phyloP scores from a whole-genome alignment of 2,888 invertebrate genomes.

The Macrosiphum euphorbiae region DNA sequence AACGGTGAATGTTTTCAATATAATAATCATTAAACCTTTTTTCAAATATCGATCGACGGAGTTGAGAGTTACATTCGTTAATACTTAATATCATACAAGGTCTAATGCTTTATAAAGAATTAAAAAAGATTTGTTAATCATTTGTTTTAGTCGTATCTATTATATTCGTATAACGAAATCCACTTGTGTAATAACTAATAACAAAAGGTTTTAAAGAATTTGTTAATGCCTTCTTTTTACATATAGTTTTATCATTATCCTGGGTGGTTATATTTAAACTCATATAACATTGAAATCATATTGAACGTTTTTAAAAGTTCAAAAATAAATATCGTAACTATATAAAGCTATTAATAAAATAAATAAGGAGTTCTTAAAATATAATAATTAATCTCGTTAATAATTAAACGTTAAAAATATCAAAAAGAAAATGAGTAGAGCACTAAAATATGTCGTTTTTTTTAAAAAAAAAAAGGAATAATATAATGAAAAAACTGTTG shows the following conservation, averaged over 20 bases:
- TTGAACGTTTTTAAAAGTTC: neutral
- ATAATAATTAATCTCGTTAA: neutral
- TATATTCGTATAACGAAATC: neutral
- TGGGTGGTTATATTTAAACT: neutral
- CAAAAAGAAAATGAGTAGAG: neutral
- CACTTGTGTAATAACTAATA: neutral
- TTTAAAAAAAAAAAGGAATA: neutral
- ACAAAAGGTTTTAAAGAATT: neutral
- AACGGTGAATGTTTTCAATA: neutral
- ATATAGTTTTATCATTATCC: neutral
- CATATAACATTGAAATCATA: neutral
- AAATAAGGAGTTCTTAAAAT: neutral
- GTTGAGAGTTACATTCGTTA: neutral
- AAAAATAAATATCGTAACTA: neutral
- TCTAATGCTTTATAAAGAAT: neutral
- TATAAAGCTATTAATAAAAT: neutral
- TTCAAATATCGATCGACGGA: neutral
- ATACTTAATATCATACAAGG: neutral
- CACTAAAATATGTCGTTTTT: too few species aligned
- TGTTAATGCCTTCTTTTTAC: neutral
- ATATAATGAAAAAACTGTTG: neutral
- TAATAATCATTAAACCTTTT: neutral
- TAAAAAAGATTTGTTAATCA: neutral
- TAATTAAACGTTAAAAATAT: neutral
- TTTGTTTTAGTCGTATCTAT: neutral